Base-by-base conservation (phyloP, 2,113 vertebrate species). In the Paramormyrops kingsleyae region DNA sequence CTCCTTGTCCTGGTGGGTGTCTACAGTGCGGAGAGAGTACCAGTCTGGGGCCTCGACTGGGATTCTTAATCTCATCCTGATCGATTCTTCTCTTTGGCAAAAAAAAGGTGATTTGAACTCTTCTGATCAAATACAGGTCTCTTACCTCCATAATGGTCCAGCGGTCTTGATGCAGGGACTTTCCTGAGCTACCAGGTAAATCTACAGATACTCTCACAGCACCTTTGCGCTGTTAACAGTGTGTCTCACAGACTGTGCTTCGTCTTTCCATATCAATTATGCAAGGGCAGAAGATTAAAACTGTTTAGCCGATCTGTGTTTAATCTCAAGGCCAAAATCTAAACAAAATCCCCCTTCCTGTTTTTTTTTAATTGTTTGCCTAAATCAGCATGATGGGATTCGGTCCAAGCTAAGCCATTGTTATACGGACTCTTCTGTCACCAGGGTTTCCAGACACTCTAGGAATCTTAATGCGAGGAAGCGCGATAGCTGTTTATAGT, bases 21-120 rank as follows among this genome's bases (percentile, higher is more conserved):
- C 59, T 47, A 3, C 74, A 8, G 31, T 39, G 44, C n/a, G 44
- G 49, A 90, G 17, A 53, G 4, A 88, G 90, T 88, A 88, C 87
- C 31, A 50, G 56, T 46, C 10, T 56, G 83, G 87, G 89, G 83
- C 70, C 88, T 85, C 62, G 17, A 87, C 47, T 87, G 88, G 87
- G 90, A 91, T 92, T 44, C 49, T 88, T 91, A 91, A 91, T 92
- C 89, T 92, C 85, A 52, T 56, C 80, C 70, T 83, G 83, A 92
- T n/a, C n/a, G n/a, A n/a, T 87, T 83, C 70, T 90, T 89, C 85
- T 44, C 70, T 52, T 59, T 62, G 21, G 86, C 80, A 47, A 74
- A 88, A 87, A 47, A 87, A 83, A 74, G 31, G 62, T 19, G 83
- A 70, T 88, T 91, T 89, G 90, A 83, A 74, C 74, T 85, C 8